Evolutionary conservation across 2,113 vertebrate genomes (phyloP), one percentile per base, ranked within the genome.

Genomic region (Cranoglanis bouderius): DNA sequence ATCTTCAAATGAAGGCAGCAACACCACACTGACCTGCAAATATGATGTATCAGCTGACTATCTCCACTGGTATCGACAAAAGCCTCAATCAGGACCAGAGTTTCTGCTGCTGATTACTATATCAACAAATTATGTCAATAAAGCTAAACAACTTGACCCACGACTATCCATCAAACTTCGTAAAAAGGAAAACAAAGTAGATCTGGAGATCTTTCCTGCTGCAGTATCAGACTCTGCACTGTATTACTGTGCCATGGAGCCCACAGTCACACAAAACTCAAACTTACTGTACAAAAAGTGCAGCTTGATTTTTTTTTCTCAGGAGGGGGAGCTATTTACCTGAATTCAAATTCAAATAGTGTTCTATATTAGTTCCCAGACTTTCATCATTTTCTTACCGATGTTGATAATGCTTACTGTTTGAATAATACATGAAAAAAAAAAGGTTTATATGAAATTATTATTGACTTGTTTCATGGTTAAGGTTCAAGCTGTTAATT

Each of bases 191-290:
- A 82, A 57, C 0, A 35, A 82, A 82, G 80, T 57, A 57, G 46
- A 81, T 88, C 72, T 92, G 70, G 40, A 75, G 0, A 89, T 91
- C 88, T 89, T 67, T 4, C 2, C 53, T 55, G 53, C 53, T 78
- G 38, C 82, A 85, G 38, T 88, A 75, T 49, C 24, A 83, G 89
- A 90, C 81, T 84, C 89, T 82, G 90, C 90, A 40, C 40, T 40
- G 4, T 40, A 40, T 4, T 40, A 40, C 40, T 40, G 40, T 40
- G 40, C 40, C 4, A 2, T 40, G 40, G 40, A 40, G n/a, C n/a
- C n/a, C n/a, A n/a, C n/a, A n/a, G n/a, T n/a, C n/a, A n/a, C 59
- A 89, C 75, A 59, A 85, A 87, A 85, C 83, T 53, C 43, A 67
- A 32, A 2, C 16, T 5, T 16, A 46, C 81, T 74, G 65, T 40